A percentile compares a stretch with the other conserved stretches of the same genome.
Evolutionary conservation across 2,888 invertebrate genomes (phyloP).

Genomic region (Brenthis daphne): DNA sequence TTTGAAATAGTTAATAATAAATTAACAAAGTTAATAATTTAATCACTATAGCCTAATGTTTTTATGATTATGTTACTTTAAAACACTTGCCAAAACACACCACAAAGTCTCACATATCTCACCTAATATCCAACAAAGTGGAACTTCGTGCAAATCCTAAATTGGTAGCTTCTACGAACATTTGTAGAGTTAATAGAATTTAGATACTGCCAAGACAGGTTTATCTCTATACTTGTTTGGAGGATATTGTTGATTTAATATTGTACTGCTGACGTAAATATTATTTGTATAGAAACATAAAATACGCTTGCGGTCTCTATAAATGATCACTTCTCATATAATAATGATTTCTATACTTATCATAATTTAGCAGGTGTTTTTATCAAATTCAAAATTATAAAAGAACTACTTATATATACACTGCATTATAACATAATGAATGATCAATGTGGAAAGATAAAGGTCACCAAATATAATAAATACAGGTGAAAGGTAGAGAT

Average conservation of each 20-base stretch:
- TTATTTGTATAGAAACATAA: background rate
- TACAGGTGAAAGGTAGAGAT: no score
- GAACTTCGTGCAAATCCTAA: constrained; percentile 32
- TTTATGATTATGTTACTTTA: background rate
- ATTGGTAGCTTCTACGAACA: constrained; percentile 17
- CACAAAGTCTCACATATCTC: background rate
- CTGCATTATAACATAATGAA: no score
- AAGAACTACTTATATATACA: no score
- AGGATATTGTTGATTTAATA: no score
- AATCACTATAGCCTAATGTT: background rate
- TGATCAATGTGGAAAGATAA: no score
- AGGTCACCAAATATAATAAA: no score
- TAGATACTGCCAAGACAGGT: constrained; percentile 14
- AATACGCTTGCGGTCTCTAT: background rate
- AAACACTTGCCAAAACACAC: background rate
- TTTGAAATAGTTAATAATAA: background rate
- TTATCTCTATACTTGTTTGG: background rate
- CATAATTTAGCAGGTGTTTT: no score
- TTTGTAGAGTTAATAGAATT: constrained; percentile 17
- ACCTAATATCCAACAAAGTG: constrained; percentile 23
- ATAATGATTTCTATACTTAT: background rate
- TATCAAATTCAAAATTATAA: no score
- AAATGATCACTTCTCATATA: background rate
- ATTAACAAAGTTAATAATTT: no score
- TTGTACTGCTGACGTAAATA: background rate